phyloP scores from a whole-genome alignment of 2,797 vertebrate genomes.

The Petrocephalus sullivani region DNA sequence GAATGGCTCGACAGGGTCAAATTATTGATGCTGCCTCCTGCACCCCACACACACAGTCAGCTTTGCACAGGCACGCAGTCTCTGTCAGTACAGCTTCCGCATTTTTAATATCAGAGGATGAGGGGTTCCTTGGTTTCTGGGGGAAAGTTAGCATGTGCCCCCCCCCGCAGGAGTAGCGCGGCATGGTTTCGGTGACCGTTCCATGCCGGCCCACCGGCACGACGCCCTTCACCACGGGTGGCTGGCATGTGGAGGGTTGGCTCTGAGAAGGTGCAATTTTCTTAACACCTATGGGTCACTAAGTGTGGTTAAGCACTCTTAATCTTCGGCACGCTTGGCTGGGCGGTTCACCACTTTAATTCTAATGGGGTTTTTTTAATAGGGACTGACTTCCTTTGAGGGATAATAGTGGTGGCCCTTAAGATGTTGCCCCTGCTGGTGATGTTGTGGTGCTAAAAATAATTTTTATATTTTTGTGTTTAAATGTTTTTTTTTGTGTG shows the following conservation, averaged over 20 bases:
- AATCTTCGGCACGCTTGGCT: slow-evolving; percentile 37
- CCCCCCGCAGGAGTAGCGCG: background rate
- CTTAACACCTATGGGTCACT: slow-evolving; percentile 43
- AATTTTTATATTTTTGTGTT: background rate
- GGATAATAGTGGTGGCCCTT: background rate
- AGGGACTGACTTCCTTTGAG: background rate
- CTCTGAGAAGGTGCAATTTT: slow-evolving; percentile 49
- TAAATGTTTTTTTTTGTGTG: background rate
- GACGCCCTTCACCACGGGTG: slow-evolving; percentile 45
- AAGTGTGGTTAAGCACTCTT: slow-evolving; percentile 35
- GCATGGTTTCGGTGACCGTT: background rate
- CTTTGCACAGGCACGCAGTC: background rate
- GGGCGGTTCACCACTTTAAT: slow-evolving; percentile 15
- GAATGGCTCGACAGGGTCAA: background rate
- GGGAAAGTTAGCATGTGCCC: background rate
- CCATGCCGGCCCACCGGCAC: slow-evolving; percentile 21
- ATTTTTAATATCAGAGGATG: background rate
- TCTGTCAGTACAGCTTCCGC: background rate
- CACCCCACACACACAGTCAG: background rate
- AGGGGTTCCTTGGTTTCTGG: background rate
- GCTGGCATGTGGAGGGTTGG: slow-evolving; percentile 50
- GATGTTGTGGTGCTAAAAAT: background rate
- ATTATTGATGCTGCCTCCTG: background rate
- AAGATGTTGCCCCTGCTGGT: background rate
- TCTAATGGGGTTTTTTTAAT: slow-evolving; percentile 9